Percentiles rank a stretch among this genome's conserved stretches.
These are phyloP conservation scores for Teleopsis dalmanni DNA, from an alignment of 1,140 invertebrate species.

Conservation along the genomic window DNA sequence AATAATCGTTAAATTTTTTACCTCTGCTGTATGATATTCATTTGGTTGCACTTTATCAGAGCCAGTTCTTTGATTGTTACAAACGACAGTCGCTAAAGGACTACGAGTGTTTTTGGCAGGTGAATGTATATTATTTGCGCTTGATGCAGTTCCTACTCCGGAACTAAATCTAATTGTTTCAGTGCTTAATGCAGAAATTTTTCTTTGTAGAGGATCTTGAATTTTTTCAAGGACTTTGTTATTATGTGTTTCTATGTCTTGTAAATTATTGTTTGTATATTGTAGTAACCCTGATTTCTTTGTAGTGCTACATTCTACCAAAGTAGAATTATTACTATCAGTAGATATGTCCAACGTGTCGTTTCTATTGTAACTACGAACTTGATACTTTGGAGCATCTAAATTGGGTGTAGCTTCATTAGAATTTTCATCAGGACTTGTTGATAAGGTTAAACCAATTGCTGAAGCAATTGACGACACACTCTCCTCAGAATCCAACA, in stretches of 20 bases:
- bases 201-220: slow-evolving; percentile 6
- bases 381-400: slow-evolving; percentile 21
- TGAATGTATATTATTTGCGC: slow-evolving; percentile 4
- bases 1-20: not conserved
- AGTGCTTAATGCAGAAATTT: slow-evolving; percentile 7
- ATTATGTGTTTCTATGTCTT: slow-evolving; percentile 2
- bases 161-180: not conserved
- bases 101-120: slow-evolving; percentile 1
- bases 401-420: slow-evolving; percentile 32
- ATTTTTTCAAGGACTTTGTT: not conserved
- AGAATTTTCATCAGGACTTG: slow-evolving; percentile 35
- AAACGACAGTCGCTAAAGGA: not conserved
- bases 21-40: not conserved
- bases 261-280: slow-evolving; percentile 1
- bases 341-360: slow-evolving; percentile 6
- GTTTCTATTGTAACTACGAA: slow-evolving; percentile 13
- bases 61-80: not conserved
- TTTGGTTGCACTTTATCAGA: not conserved
- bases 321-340: slow-evolving; percentile 6
- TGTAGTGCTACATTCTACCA: not conserved
- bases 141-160: not conserved
- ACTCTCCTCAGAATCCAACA: slow-evolving; percentile 42
- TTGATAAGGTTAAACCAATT: slow-evolving; percentile 24
- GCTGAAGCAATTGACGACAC: slow-evolving; percentile 35
- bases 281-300: not conserved